A percentile compares a stretch with the other conserved stretches of the same genome.
These are phyloP conservation scores for Cecidostiba fungosa DNA, from an alignment of 2,888 invertebrate genomes.

Conservation along the genomic window DNA sequence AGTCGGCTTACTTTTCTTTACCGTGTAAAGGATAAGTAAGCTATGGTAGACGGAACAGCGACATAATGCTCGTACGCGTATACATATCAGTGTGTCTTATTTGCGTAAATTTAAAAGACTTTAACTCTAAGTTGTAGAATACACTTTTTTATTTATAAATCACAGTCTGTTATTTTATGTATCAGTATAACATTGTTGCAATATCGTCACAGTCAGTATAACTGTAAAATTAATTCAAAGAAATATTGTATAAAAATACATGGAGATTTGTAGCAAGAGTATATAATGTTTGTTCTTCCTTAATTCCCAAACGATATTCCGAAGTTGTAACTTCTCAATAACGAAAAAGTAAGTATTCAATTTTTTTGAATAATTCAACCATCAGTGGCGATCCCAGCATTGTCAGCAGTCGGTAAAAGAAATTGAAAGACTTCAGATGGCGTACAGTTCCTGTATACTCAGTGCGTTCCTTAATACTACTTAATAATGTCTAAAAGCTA, in stretches of 20 bases:
- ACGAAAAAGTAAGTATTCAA: too few relatives aligned
- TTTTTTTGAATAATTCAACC: too few relatives aligned
- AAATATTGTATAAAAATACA: background rate
- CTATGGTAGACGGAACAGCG: too few relatives aligned
- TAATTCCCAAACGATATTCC: too few relatives aligned
- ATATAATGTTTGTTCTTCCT: too few relatives aligned
- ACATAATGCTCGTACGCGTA: background rate
- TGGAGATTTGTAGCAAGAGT: background rate
- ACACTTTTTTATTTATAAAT: background rate
- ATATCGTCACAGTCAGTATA: slow-evolving; percentile 1
- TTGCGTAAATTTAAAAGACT: background rate
- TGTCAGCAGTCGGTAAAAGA: background rate
- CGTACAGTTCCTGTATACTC: background rate
- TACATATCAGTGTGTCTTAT: background rate
- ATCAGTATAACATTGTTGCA: slow-evolving; percentile 12
- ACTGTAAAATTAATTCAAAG: background rate
- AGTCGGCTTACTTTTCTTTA: too few relatives aligned
- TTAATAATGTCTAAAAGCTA: too few relatives aligned
- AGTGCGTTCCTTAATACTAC: background rate
- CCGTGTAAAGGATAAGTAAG: too few relatives aligned
- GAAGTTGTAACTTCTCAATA: too few relatives aligned
- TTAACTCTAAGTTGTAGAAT: background rate
- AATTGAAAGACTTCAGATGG: background rate
- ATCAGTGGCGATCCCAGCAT: background rate
- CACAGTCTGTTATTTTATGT: slow-evolving; percentile 2